phyloP scores from a whole-genome alignment of 2,888 invertebrate species.

The Hedychridium roseum region DNA sequence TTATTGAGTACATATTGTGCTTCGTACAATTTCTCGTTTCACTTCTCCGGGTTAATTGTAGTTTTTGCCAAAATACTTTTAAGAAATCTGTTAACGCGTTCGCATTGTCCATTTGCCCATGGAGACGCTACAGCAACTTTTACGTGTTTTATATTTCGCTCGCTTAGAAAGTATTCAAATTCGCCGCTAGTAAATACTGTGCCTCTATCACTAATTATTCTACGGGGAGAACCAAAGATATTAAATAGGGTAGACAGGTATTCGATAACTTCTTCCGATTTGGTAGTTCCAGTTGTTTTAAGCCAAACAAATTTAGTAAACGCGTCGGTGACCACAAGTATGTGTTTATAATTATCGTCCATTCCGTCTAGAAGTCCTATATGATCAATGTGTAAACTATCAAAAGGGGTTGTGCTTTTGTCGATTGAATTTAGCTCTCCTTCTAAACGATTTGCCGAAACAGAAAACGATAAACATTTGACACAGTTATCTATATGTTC shows the following conservation, averaged over 20 bases:
- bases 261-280: not conserved
- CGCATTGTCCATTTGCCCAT: not conserved
- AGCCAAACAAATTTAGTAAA: constrained; percentile 1
- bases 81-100: constrained; percentile 1
- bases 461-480: not conserved
- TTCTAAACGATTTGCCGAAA: not conserved
- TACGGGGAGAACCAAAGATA: not conserved
- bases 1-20: not conserved
- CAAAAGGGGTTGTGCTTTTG: not conserved
- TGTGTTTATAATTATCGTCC: not conserved
- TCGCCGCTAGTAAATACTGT: not conserved
- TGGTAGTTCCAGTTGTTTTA: not conserved
- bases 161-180: not conserved
- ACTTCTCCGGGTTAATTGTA: not conserved
- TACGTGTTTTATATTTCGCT: not conserved
- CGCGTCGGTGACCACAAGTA: not conserved
- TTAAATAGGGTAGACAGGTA: not conserved
- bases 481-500: constrained; percentile 7
- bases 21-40: not conserved
- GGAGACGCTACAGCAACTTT: constrained; percentile 3
- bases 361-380: not conserved
- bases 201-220: not conserved
- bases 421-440: not conserved
- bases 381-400: not conserved
- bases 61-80: not conserved